A percentile compares a stretch with the other conserved stretches of the same genome.
Conservation (phyloP, 2,113 vertebrate species). For the Dasyprocta punctata region DNA sequence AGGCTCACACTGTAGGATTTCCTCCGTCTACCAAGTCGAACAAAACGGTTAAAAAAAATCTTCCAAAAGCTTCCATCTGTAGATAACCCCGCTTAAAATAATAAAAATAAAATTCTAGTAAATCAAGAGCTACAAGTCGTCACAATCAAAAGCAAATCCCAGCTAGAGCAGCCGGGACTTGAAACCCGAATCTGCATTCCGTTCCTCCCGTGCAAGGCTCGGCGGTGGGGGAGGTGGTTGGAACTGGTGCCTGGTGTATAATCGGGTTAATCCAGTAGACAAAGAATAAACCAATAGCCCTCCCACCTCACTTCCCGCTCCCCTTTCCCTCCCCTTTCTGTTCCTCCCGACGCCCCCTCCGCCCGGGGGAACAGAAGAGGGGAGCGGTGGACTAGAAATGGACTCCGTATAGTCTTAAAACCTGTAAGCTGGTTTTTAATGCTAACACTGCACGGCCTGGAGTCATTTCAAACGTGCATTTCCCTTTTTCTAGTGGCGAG, state of each 20-base stretch:
- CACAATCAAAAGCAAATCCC: slow-evolving; percentile 53
- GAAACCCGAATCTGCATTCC: slow-evolving; percentile 74
- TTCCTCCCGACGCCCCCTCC: background rate
- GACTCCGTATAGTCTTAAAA: slow-evolving; percentile 52
- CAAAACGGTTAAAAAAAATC: background rate
- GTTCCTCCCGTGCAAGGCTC: slow-evolving; percentile 29
- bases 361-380: background rate
- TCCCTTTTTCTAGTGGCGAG: background rate
- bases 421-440: slow-evolving; percentile 31
- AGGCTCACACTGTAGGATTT: background rate
- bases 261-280: slow-evolving; percentile 80
- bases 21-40: background rate
- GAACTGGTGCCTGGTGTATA: slow-evolving; percentile 72
- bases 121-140: slow-evolving; percentile 11
- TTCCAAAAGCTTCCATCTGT: background rate
- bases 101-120: slow-evolving; percentile 42
- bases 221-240: slow-evolving; percentile 64
- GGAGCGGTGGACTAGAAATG: slow-evolving; percentile 12
- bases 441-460: background rate
- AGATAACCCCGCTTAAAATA: background rate
- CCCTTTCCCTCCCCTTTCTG: slow-evolving; percentile 44
- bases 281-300: slow-evolving; percentile 80
- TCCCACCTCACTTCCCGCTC: slow-evolving; percentile 82
- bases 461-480: background rate
- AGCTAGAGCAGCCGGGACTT: slow-evolving; percentile 26